Percentiles rank a stretch among this genome's conserved stretches.
Conservation (phyloP, 2,113 vertebrate genomes). For the Nematolebias whitei region DNA sequence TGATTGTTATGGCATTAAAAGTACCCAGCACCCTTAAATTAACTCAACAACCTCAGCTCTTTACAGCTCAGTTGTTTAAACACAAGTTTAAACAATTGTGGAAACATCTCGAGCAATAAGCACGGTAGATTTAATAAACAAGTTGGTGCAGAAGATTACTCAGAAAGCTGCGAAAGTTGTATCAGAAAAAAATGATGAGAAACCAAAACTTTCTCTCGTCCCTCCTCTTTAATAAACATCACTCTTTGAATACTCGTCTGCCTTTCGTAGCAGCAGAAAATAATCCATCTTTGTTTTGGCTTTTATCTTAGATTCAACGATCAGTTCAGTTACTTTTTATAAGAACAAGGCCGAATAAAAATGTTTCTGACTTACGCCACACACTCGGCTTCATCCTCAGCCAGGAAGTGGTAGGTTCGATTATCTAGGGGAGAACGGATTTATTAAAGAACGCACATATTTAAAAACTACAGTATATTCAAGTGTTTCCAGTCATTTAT, state of each 20-base stretch:
- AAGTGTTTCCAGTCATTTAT: neutral
- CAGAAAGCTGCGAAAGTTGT: neutral
- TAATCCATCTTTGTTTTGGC: neutral
- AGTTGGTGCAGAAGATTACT: neutral
- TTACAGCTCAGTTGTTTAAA: no score
- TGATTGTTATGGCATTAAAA: no score
- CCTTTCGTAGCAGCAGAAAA: no score
- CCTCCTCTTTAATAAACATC: no score
- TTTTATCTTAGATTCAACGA: neutral
- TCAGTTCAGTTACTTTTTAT: neutral
- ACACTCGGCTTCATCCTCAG: slow-evolving; percentile 69
- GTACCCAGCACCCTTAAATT: no score
- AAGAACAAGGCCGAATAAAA: neutral
- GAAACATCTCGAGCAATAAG: no score
- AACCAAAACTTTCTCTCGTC: neutral
- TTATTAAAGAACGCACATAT: neutral
- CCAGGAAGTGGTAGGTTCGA: slow-evolving; percentile 71
- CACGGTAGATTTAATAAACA: neutral
- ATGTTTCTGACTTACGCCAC: slow-evolving; percentile 59
- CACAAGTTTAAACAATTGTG: no score
- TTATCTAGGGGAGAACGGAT: slow-evolving; percentile 54
- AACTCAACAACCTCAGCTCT: no score
- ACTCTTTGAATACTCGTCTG: no score
- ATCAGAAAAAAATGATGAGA: neutral
- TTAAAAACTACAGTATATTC: neutral